phyloP scores from a whole-genome alignment of 2,113 vertebrate species.

The Ardeotis arabs region DNA sequence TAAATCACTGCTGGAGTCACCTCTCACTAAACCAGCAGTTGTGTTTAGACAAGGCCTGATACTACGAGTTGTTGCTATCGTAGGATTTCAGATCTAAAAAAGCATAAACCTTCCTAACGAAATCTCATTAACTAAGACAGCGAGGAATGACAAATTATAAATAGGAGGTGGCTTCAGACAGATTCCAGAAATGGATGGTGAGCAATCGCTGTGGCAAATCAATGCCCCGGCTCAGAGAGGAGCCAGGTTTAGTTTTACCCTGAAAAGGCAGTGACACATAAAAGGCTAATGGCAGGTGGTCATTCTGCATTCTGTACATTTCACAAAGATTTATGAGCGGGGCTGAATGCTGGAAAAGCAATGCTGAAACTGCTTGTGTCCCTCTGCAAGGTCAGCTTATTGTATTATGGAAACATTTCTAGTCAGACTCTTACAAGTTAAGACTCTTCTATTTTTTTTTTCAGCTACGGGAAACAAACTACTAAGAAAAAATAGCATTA shows the following conservation, averaged over 20 bases:
- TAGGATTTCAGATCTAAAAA: neutral
- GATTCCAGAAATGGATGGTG: slow-evolving; percentile 42
- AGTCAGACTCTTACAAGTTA: neutral
- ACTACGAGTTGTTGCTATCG: neutral
- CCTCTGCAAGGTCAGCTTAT: slow-evolving; percentile 33
- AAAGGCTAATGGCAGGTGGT: slow-evolving; percentile 36
- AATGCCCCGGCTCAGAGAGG: neutral
- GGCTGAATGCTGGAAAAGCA: slow-evolving; percentile 35
- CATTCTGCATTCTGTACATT: slow-evolving; percentile 36
- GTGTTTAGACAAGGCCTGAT: neutral
- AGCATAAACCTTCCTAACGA: neutral
- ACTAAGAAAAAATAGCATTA: neutral
- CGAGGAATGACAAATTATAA: slow-evolving; percentile 35
- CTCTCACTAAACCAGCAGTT: neutral
- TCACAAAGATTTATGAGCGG: slow-evolving; percentile 40
- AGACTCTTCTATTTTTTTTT: neutral
- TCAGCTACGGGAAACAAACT: neutral
- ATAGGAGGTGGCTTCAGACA: slow-evolving; percentile 48
- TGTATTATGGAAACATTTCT: slow-evolving; percentile 13
- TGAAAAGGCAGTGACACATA: slow-evolving; percentile 49
- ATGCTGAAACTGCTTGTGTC: neutral
- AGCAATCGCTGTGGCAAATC: slow-evolving; percentile 45
- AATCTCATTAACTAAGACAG: neutral
- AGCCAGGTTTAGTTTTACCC: slow-evolving; percentile 20
- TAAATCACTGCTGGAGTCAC: neutral